These are phyloP conservation scores for Oryctes rhinoceros DNA, from an alignment of 1,140 invertebrate species.

Conservation along the genomic window DNA sequence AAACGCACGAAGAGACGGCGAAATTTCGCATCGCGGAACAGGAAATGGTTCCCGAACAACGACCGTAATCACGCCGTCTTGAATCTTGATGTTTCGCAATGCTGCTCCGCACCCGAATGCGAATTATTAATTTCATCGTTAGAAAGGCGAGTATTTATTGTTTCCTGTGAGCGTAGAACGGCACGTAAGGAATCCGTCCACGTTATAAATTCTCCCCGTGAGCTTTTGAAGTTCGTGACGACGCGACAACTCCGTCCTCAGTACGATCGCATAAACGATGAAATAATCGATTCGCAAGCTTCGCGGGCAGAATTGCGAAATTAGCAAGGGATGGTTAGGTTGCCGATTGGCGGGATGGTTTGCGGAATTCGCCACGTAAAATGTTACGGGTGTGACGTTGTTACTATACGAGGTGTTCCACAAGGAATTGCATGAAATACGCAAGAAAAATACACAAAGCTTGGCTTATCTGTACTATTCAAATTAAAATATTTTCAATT, in stretches of 20 bases:
- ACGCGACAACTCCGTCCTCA: neutral
- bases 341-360: neutral
- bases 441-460: no score
- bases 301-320: neutral
- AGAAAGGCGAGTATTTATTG: slow-evolving; percentile 11
- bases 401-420: no score
- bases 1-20: neutral
- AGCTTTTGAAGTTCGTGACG: slow-evolving; percentile 21
- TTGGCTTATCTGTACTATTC: no score
- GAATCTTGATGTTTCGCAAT: neutral
- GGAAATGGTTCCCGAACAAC: neutral
- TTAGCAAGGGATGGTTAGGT: neutral
- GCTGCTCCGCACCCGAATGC: neutral
- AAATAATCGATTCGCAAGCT: neutral
- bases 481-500: no score
- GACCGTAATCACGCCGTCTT: slow-evolving; percentile 7
- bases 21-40: neutral
- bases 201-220: slow-evolving; percentile 12
- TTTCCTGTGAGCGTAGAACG: neutral
- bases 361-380: neutral
- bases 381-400: no score
- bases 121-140: slow-evolving; percentile 19
- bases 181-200: neutral
- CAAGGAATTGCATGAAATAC: no score
- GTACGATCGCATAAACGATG: neutral